Base-by-base conservation (phyloP, 2,888 invertebrate species). In the Spodoptera picta region DNA sequence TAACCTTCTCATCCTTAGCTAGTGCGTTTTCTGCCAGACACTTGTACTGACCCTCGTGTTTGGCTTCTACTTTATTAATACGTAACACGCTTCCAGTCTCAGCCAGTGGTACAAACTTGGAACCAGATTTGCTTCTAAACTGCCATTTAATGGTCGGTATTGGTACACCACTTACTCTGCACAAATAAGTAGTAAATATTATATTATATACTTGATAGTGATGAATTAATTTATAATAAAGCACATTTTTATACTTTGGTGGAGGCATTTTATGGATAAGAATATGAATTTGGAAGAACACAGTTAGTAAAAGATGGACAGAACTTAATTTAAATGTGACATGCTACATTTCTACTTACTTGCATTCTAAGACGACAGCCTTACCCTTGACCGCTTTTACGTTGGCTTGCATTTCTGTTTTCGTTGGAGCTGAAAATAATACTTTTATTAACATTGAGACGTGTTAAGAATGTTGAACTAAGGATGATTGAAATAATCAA, bases 141-240 rank as follows among this genome's bases (percentile, higher is more conserved):
- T 58, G 43, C 74, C 74, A 75, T 19, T 55, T 59, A 46, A 74
- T 53, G 14, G 61, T 71, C 43, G 76, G 76, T 54, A 27, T 10
- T 45, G 76, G 71, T 23, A 61, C 0, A 36, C 73, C 73, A 7
- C 42, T 60, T 7, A 48, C 23, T 43, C 72, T 73, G 49, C 7
- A 54, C 73, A 0, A 19, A 23, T 2, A 9, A 47, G 11, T 23
- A 23, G 4, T 0, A 19, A 10, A 10, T 36, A 36, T 14, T 7
- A 47, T 24, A 19, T 19, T 19, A 19, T 19, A 19, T 19, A 19
- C 19, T 19, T 19, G 1, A 19, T 2, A 19, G 19, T 47, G 23
- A 23, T 11, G 11, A 56, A 43, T 51, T 27, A 36, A 12, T 3
- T 36, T 36, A 9, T 6, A 36, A 36, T 0, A 36, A 36, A 7